Base-by-base conservation (phyloP, 2,113 vertebrate species). In the Pseudorectes ferrugineus region DNA sequence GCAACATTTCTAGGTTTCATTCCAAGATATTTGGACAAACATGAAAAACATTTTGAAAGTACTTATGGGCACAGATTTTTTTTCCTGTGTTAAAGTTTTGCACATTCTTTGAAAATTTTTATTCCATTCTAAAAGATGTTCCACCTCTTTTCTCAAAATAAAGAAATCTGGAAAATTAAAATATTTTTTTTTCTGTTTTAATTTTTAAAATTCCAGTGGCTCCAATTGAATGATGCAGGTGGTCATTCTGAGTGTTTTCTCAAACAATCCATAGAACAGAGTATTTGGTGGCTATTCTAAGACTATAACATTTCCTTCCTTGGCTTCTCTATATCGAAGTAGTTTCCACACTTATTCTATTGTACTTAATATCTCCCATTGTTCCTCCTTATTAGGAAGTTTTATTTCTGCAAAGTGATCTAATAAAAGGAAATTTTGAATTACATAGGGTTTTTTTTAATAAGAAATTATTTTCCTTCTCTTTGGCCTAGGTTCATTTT, bases 11-110 rank as follows among this genome's bases (percentile, higher is more conserved):
- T 73, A 84, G 23, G 45, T 96, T 96, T 94, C 63, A 67, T 97
- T 88, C 88, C 85, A 96, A 93, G 82, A 88, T 92, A 90, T 62
- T 88, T 87, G 89, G 81, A 81, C 91, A 95, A 92, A 97, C 85
- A 82, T 2, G 7, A 92, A 93, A 96, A 95, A 89, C 93, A 88
- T 49, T 80, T 85, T 88, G 77, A 58, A 95, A 81, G 79, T 54
- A 72, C 85, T 84, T 93, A 75, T 72, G 40, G 91, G 49, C 58
- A 91, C 33, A 70, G 82, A 42, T 22, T 28, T 81, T 75, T 92
- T 46, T 48, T 85, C 35, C 52, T 6, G 40, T 70, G 11, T 57
- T 31, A 49, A 92, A 55, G 43, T 94, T 95, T 35, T 61, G 7
- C 10, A 65, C 22, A 59, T 74, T 88, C 86, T 81, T 84, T 22